Percentiles rank a stretch among this genome's conserved stretches.
Conservation (phyloP, 2,888 invertebrate species). For the Parelbella ahira region DNA sequence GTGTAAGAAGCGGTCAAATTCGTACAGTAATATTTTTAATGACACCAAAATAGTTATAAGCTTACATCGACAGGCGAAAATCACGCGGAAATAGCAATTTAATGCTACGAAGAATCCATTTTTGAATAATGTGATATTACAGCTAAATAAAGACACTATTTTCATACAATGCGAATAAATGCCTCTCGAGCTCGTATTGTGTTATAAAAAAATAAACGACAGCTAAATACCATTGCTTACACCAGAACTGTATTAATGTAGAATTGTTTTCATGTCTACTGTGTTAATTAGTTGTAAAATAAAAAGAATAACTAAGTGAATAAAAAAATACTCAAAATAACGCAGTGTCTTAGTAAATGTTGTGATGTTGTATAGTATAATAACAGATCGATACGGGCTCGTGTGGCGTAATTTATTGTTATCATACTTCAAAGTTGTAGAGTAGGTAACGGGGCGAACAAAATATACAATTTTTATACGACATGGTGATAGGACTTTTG, state of each 20-base stretch:
- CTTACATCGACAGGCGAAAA: constrained; percentile 16
- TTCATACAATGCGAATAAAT: constrained; percentile 22
- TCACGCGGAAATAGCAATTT: constrained; percentile 15
- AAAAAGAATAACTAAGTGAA: too few relatives aligned
- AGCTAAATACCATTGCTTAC: constrained; percentile 5
- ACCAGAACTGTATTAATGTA: too few relatives aligned
- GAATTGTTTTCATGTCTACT: constrained; percentile 11
- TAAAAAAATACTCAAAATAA: constrained; percentile 1
- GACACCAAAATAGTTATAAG: constrained; percentile 21
- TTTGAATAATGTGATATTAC: constrained; percentile 26
- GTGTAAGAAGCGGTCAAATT: constrained; percentile 25
- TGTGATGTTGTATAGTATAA: constrained; percentile 18
- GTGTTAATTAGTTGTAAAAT: constrained; percentile 10
- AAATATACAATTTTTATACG: constrained; percentile 25
- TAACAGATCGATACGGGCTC: not conserved
- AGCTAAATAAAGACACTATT: constrained; percentile 24
- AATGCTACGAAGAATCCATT: constrained; percentile 14
- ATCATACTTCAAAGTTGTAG: constrained; percentile 22
- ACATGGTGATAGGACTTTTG: constrained; percentile 20
- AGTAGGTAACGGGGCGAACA: constrained; percentile 17
- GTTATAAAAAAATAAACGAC: constrained; percentile 7
- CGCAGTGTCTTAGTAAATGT: constrained; percentile 23
- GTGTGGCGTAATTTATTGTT: constrained; percentile 14
- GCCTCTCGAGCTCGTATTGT: constrained; percentile 18
- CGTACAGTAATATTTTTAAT: constrained; percentile 26